Percentiles rank a stretch among this genome's conserved stretches.
Conservation (phyloP, 2,888 invertebrate genomes). For the Julus scandinavius region DNA sequence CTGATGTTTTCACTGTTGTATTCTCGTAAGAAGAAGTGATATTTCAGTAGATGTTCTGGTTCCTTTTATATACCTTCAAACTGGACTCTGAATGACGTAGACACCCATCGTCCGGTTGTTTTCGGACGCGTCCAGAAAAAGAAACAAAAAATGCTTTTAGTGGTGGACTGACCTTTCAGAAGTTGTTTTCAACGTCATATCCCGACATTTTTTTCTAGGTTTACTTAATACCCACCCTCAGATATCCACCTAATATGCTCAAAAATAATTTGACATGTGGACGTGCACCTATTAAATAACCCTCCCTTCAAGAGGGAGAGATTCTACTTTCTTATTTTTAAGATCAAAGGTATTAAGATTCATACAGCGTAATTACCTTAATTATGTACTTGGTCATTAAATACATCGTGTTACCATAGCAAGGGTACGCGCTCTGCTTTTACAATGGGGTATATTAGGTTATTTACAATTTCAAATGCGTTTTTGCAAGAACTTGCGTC, state of each 20-base stretch:
- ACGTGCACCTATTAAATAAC: background rate
- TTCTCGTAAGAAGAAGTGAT: background rate
- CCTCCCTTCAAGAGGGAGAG: background rate
- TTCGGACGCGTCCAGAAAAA: background rate
- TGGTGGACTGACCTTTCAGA: background rate
- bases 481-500: background rate
- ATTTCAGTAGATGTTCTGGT: background rate
- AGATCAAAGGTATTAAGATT: background rate
- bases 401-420: background rate
- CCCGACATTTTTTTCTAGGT: background rate
- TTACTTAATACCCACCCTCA: conserved; percentile 1
- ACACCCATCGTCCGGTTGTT: background rate
- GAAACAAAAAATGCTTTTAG: background rate
- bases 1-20: background rate
- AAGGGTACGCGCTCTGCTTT: background rate
- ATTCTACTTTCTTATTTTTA: background rate
- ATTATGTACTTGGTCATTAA: background rate
- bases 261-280: background rate
- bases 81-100: background rate
- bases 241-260: conserved; percentile 2
- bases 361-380: background rate
- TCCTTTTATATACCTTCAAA: background rate
- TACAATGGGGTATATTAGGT: conserved; percentile 8
- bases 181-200: conserved; percentile 8
- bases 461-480: background rate